Conservation (phyloP, 1,140 invertebrate species). For the Lordiphosa collinella region DNA sequence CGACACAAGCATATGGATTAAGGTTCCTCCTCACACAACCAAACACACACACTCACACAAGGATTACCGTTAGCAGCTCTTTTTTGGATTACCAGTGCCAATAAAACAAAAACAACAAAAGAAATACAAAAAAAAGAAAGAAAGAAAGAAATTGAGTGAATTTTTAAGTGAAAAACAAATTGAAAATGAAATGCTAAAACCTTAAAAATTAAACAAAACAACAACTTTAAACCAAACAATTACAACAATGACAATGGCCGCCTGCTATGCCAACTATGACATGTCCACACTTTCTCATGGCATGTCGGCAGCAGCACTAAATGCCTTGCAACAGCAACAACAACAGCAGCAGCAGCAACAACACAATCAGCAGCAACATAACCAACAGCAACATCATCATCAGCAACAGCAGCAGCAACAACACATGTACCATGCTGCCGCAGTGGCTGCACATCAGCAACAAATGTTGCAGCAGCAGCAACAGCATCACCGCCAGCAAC, state of each 20-base stretch:
- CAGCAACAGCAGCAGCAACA: constrained; percentile 51
- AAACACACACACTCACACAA: constrained; percentile 32
- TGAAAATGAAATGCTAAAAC: constrained; percentile 57
- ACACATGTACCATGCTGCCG: too few species aligned
- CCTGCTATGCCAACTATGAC: constrained; percentile 79
- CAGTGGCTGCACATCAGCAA: too few species aligned
- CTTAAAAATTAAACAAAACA: constrained; percentile 27
- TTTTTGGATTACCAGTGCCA: constrained; percentile 79
- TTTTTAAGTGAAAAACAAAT: constrained; percentile 23
- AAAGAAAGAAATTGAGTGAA: constrained; percentile 10
- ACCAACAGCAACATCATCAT: constrained; percentile 44
- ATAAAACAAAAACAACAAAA: constrained; percentile 30
- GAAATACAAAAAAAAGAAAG: constrained; percentile 14
- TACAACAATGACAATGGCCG: constrained; percentile 77
- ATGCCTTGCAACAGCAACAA: constrained; percentile 40
- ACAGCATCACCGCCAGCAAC: constrained; percentile 40
- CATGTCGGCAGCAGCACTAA: constrained; percentile 32
- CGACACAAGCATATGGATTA: constrained; percentile 68
- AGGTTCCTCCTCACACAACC: constrained; percentile 75
- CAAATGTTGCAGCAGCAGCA: constrained; percentile 30
- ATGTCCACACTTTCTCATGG: constrained; percentile 61
- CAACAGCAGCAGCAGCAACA: constrained; percentile 64
- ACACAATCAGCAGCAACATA: constrained; percentile 47
- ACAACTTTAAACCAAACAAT: constrained; percentile 24
- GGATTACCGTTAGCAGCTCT: constrained; percentile 54